Percentiles rank a stretch among this genome's conserved stretches.
Conservation (phyloP, 1,140 invertebrate genomes). For the Tenebrio molitor region DNA sequence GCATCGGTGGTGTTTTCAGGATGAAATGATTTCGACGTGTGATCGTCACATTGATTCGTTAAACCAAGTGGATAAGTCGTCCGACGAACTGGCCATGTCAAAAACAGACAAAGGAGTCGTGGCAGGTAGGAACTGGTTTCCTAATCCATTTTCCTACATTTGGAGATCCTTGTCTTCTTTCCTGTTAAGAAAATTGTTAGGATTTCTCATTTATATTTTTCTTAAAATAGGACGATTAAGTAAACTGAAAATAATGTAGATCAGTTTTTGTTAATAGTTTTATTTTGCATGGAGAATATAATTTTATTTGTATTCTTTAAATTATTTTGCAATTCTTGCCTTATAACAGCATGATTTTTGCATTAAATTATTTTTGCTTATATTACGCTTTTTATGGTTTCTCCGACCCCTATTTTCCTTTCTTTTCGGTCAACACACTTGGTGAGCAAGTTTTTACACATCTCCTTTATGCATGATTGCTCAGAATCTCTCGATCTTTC, state of each 20-base stretch:
- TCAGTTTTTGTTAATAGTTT: slow-evolving; percentile 43
- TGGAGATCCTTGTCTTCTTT: slow-evolving; percentile 59
- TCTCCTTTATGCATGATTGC: not conserved
- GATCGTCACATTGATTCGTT: slow-evolving; percentile 62
- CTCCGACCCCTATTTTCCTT: slow-evolving; percentile 33
- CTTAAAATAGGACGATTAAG: slow-evolving; percentile 52
- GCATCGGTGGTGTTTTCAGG: slow-evolving; percentile 70
- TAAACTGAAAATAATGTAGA: slow-evolving; percentile 53
- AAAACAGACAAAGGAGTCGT: slow-evolving; percentile 55
- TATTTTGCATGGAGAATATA: slow-evolving; percentile 38
- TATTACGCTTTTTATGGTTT: slow-evolving; percentile 53
- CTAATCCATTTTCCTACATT: slow-evolving; percentile 58
- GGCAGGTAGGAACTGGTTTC: slow-evolving; percentile 61
- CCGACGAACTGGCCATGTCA: slow-evolving; percentile 57
- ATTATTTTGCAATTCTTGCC: slow-evolving; percentile 48
- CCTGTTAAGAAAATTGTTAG: slow-evolving; percentile 56
- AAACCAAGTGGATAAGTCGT: slow-evolving; percentile 68
- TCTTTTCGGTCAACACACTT: slow-evolving; percentile 8
- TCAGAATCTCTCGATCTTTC: not conserved
- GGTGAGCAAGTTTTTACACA: not conserved
- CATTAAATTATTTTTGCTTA: slow-evolving; percentile 59
- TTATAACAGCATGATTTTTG: slow-evolving; percentile 60
- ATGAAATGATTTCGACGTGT: slow-evolving; percentile 81
- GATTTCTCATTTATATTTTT: slow-evolving; percentile 55
- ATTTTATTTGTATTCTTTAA: slow-evolving; percentile 42